These are phyloP conservation scores for Archivesica marissinica DNA, from an alignment of 1,140 invertebrate species.

Conservation along the genomic window DNA sequence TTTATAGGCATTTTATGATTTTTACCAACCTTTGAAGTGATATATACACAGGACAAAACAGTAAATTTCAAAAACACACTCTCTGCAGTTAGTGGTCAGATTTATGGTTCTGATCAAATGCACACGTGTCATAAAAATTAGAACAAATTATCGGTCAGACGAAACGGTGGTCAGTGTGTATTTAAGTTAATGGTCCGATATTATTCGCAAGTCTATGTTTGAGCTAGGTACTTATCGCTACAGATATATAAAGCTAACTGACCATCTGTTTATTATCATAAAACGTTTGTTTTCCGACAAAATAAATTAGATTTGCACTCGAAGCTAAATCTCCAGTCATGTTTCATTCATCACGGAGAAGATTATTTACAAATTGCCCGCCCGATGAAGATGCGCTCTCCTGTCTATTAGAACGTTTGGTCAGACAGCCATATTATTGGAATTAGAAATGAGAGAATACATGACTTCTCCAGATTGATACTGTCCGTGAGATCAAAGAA, in stretches of 20 bases:
- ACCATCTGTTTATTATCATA: constrained; percentile 48
- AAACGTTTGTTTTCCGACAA: constrained; percentile 57
- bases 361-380: constrained; percentile 48
- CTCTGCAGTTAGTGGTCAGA: not conserved
- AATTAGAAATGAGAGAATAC: not conserved
- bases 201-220: not conserved
- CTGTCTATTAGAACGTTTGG: not conserved
- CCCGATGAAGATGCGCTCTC: constrained; percentile 7
- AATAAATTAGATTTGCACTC: constrained; percentile 57
- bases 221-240: not conserved
- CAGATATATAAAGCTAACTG: constrained; percentile 10
- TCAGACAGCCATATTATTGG: constrained; percentile 19
- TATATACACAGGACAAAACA: not conserved
- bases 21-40: not conserved
- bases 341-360: constrained; percentile 43
- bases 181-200: constrained; percentile 11
- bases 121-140: not conserved
- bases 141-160: not conserved
- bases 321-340: constrained; percentile 3
- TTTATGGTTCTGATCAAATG: constrained; percentile 17
- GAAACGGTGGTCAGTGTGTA: not conserved
- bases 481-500: not conserved
- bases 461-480: not conserved
- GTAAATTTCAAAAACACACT: not conserved
- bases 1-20: too few relatives aligned